Percentiles rank a stretch among this genome's conserved stretches.
Evolutionary conservation across 2,888 invertebrate species (phyloP).

Genomic region (Xestia sexstrigata): DNA sequence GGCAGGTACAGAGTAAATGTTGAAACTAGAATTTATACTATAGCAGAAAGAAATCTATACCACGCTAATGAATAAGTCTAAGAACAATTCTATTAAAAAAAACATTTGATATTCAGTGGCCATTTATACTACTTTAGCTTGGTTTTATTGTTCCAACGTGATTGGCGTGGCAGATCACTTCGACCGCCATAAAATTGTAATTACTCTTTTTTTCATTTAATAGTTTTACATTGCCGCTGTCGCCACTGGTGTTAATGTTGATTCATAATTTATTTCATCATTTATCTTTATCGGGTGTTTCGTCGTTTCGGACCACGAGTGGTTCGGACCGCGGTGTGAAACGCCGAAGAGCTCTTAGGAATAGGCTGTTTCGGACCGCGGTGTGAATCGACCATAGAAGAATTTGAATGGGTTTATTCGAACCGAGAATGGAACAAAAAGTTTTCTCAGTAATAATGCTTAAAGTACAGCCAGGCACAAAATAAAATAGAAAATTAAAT

Average conservation of each 20-base stretch:
- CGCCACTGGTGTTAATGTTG: constrained; percentile 18
- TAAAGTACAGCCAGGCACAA: too few species aligned
- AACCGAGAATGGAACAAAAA: too few species aligned
- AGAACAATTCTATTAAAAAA: constrained; percentile 2
- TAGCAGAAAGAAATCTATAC: neutral
- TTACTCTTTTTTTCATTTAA: constrained; percentile 44
- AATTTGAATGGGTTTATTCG: too few species aligned
- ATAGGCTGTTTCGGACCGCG: too few species aligned
- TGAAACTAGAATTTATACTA: neutral
- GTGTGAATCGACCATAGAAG: too few species aligned
- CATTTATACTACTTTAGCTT: constrained; percentile 41
- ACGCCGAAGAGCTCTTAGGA: too few species aligned
- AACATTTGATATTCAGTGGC: constrained; percentile 46
- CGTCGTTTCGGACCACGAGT: too few species aligned
- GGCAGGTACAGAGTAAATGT: neutral
- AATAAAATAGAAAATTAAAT: too few species aligned
- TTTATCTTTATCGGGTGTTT: too few species aligned
- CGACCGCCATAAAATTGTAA: constrained; percentile 46
- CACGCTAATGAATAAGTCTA: neutral
- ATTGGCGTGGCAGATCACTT: constrained; percentile 48
- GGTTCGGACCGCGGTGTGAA: too few species aligned
- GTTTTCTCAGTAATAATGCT: too few species aligned
- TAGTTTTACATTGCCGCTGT: constrained; percentile 44
- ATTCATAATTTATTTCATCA: constrained; percentile 24
- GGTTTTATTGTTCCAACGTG: constrained; percentile 61